phyloP scores from a whole-genome alignment of 2,888 invertebrate species.

The Lasioglossum morio region DNA sequence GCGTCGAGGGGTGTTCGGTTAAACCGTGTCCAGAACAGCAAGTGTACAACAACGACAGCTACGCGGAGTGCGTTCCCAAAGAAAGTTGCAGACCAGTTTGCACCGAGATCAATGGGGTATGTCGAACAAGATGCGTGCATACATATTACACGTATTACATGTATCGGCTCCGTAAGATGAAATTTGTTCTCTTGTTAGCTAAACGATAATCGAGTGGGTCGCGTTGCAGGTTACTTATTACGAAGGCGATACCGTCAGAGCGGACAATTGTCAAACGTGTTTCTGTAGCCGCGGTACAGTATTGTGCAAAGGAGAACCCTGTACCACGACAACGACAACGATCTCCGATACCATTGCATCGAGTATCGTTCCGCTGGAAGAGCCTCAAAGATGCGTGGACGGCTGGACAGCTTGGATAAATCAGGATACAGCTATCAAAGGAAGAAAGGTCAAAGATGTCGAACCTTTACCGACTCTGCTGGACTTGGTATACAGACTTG shows the following conservation, averaged over 20 bases:
- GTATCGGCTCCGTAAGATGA: background rate
- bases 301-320: slow-evolving; percentile 90
- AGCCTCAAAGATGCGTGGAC: slow-evolving; percentile 86
- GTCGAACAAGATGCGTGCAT: background rate
- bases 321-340: slow-evolving; percentile 79
- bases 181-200: background rate
- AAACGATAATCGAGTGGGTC: background rate
- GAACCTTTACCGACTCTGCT: slow-evolving; percentile 87
- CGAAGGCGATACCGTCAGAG: slow-evolving; percentile 91
- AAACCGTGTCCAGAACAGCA: slow-evolving; percentile 90
- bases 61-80: slow-evolving; percentile 90
- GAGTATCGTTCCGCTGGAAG: slow-evolving; percentile 76
- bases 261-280: slow-evolving; percentile 93
- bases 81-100: slow-evolving; percentile 90
- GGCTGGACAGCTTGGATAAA: slow-evolving; percentile 95
- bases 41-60: slow-evolving; percentile 90
- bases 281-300: slow-evolving; percentile 89
- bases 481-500: slow-evolving; percentile 84
- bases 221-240: slow-evolving; percentile 82
- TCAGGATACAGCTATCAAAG: slow-evolving; percentile 85
- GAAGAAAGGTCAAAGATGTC: slow-evolving; percentile 85
- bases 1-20: slow-evolving; percentile 93
- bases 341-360: slow-evolving; percentile 76
- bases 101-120: slow-evolving; percentile 88
- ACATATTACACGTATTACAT: background rate